Base-by-base conservation (phyloP, 2,113 vertebrate species). In the Polypterus bichir region DNA sequence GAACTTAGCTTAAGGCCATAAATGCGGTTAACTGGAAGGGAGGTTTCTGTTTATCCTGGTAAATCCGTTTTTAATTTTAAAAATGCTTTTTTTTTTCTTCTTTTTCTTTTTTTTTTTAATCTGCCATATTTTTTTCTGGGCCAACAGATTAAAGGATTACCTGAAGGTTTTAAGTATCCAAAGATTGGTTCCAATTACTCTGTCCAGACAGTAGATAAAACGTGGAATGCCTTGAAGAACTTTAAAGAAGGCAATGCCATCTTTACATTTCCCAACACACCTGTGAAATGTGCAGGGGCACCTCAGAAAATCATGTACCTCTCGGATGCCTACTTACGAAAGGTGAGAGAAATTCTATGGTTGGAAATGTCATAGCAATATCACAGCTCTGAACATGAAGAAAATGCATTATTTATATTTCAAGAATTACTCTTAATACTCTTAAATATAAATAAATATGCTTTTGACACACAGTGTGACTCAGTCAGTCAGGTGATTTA, bases 281-380 rank as follows among this genome's bases (percentile, higher is more conserved):
- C 94, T 0, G 76, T 99, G 55, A 99, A 99, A 76, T 99, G 96
- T 74, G 93, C 86, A 3, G 96, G 96, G 7, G 96, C 95, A 0
- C 94, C 96, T 10, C 96, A 98, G 76, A 99, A 98, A 79, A 98
- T 99, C 68, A 97, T 98, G 94, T 98, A 98, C 71, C 83, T 99
- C 44, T 74, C 94, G 0, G 96, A 99, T 3, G 83, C 85, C 3
- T 97, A 80, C 69, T 73, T 94, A 58, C 86, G 91, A 77, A 97
- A 97, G 87, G 95, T 99, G 76, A 44, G 27, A 48, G 11, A 7
- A 6, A 44, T 48, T n/a, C 9, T 44, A 57, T 48, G 59, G 47
- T n/a, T 60, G 47, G n/a, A 48, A 51, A 47, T 48, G 7, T 11
- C 59, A 51, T 3, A 27, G 48, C 45, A 60, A 49, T 27, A 9